Evolutionary conservation across 53 echinoderm and acorn worm genomes (phyloP), one percentile per base, ranked within the genome.

Genomic region (Zoroaster sp.): DNA sequence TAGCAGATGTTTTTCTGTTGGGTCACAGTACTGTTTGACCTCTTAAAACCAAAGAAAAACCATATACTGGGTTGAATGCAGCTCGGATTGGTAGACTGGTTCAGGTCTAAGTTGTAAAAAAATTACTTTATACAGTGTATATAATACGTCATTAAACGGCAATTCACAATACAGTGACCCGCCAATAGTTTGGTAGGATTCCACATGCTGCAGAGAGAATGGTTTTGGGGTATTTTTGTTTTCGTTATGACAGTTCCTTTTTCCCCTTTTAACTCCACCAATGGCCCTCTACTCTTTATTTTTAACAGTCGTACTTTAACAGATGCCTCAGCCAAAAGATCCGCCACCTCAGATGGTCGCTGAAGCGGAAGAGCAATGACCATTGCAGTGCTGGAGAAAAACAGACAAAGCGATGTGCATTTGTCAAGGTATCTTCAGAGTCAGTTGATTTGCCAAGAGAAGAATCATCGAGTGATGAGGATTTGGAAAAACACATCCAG

Each of bases 251-350:
- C n/a, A n/a, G n/a, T n/a, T n/a, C n/a, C n/a, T n/a, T n/a, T n/a
- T n/a, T n/a, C n/a, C n/a, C n/a, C n/a, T n/a, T n/a, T n/a, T n/a
- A n/a, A n/a, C n/a, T n/a, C n/a, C 25, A 66, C 66, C 66, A 66
- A n/a, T 66, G 66, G 30, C 25, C 66, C 66, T 25, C 12, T 46
- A 12, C 7, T 12, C 6, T n/a, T n/a, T n/a, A n/a, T 36, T 69
- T 65, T 14, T 65, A 28, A 20, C 66, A 69, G 70, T 34, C 70
- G 12, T 35, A 69, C 70, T 69, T 35, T 35, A 69, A 69, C 70
- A 69, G 70, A 69, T 69, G 70, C 70, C 36, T 69, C 70, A 69
- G 70, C 70, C 70, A 35, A 69, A 69, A 69, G 37, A 69, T 35
- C 17, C 35, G 70, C 2, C 70, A 69, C 35, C 33, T 69, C 35